Evolutionary conservation across 2,888 invertebrate genomes (phyloP).

Genomic region (Campoletis raptor): DNA sequence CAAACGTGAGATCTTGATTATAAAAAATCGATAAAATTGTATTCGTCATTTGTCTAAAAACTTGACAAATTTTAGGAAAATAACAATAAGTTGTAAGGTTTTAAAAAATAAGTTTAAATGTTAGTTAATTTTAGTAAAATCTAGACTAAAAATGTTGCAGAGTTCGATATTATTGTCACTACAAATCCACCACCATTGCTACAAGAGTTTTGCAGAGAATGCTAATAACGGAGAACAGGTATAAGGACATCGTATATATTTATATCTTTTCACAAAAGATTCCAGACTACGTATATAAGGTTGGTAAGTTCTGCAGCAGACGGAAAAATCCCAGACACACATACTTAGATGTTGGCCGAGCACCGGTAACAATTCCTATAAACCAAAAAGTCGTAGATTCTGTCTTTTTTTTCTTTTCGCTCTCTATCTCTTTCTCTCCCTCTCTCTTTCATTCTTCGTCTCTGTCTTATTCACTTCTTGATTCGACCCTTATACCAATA

Average conservation of each 20-base stretch:
- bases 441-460: background rate
- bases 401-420: constrained; percentile 34
- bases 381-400: constrained; percentile 81
- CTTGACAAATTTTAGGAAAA: background rate
- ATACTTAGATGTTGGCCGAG: constrained; percentile 57
- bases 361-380: constrained; percentile 81
- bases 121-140: too few species aligned
- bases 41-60: background rate
- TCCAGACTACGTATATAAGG: constrained; percentile 8
- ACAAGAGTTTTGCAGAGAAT: background rate
- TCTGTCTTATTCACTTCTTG: constrained; percentile 28
- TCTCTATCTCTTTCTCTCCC: constrained; percentile 17
- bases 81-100: background rate
- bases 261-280: constrained; percentile 10
- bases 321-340: constrained; percentile 60
- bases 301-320: constrained; percentile 39
- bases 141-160: background rate
- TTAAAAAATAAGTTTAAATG: too few species aligned
- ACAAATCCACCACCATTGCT: background rate
- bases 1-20: too few species aligned
- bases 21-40: background rate
- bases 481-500: constrained; percentile 42
- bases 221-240: constrained; percentile 26
- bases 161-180: background rate
- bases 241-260: background rate